Evolutionary conservation across 2,113 vertebrate genomes (phyloP).

Genomic region (Rallus limicola): DNA sequence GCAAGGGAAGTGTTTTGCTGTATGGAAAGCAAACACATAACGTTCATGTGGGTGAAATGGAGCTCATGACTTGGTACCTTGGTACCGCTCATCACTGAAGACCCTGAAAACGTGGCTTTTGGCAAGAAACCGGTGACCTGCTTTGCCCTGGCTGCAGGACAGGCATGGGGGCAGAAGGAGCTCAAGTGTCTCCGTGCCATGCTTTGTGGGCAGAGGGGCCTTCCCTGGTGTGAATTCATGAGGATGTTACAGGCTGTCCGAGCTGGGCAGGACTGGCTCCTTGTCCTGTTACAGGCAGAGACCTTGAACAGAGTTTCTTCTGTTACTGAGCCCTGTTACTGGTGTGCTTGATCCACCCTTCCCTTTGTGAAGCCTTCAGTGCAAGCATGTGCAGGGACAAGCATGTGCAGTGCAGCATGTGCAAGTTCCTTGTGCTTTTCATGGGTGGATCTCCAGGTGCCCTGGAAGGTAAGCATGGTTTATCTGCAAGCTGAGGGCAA

Average conservation of each 20-base stretch:
- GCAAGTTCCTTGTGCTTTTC: background rate
- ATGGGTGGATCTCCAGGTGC: background rate
- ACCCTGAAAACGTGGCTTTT: background rate
- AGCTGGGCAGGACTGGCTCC: background rate
- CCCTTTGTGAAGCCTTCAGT: background rate
- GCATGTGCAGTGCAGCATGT: too few relatives aligned
- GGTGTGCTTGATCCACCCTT: background rate
- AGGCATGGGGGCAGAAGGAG: background rate
- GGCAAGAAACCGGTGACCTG: accelerated
- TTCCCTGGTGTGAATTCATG: background rate
- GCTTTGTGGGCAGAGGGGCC: background rate
- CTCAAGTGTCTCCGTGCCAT: accelerated
- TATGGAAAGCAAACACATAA: background rate
- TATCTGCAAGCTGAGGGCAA: background rate
- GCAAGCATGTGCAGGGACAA: background rate
- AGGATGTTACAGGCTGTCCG: background rate
- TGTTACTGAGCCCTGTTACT: background rate
- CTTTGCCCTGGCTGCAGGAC: background rate
- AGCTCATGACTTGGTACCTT: background rate
- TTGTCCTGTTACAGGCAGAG: background rate
- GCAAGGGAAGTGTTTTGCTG: background rate
- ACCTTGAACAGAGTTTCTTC: background rate
- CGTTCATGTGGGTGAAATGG: background rate
- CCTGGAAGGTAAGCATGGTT: background rate
- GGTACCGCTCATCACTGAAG: background rate